These are phyloP conservation scores for Anguilla rostrata DNA, from an alignment of 2,113 vertebrate genomes.

Conservation along the genomic window DNA sequence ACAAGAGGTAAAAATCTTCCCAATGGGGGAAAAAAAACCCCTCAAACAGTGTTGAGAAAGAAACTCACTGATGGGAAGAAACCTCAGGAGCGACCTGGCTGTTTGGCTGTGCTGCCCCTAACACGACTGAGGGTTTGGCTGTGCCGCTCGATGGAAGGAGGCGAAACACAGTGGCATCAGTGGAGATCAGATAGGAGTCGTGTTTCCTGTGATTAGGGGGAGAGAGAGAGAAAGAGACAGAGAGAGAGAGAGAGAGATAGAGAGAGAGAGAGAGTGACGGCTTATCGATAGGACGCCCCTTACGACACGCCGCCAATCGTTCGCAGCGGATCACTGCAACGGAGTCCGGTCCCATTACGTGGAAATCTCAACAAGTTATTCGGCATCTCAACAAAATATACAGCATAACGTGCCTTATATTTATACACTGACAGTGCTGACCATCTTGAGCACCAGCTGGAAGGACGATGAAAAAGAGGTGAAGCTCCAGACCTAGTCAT, in stretches of 20 bases:
- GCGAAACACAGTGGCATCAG: slow-evolving; percentile 47
- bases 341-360: background rate
- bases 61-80: no score
- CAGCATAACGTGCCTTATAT: background rate
- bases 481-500: no score
- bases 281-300: no score
- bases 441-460: background rate
- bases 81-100: no score
- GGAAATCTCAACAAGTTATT: slow-evolving; percentile 11
- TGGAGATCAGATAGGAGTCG: slow-evolving; percentile 55
- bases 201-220: slow-evolving; percentile 52
- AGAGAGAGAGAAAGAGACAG: no score
- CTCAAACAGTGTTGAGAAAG: no score
- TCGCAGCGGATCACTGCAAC: slow-evolving; percentile 40
- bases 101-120: no score
- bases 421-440: background rate
- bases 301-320: slow-evolving; percentile 52
- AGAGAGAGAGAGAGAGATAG: no score
- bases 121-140: background rate
- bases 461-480: background rate
- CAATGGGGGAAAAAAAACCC: no score
- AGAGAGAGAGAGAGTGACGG: slow-evolving; percentile 10
- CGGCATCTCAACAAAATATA: background rate
- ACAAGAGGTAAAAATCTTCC: no score
- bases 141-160: slow-evolving; percentile 30